These are phyloP conservation scores for Aramus guarauna DNA, from an alignment of 2,113 vertebrate genomes.

Conservation along the genomic window DNA sequence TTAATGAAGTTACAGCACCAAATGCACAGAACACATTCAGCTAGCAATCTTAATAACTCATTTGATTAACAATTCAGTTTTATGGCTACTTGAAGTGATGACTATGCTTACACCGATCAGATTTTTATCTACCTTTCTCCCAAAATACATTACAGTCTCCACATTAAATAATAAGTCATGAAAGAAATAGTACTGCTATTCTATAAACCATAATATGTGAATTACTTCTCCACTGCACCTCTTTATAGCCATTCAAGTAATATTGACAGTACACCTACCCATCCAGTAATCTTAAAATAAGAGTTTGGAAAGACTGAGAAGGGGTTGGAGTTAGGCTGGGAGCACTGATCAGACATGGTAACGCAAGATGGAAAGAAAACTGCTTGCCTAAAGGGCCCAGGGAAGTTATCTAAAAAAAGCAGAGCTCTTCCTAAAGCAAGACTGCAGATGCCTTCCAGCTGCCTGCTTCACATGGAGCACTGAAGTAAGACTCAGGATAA, in stretches of 20 bases:
- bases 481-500: neutral
- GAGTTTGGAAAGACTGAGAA: neutral
- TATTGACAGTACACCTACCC: neutral
- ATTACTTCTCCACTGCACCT: neutral
- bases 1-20: constrained; percentile 2
- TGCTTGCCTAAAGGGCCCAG: neutral
- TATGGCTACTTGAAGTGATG: neutral
- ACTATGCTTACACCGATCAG: neutral
- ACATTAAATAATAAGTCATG: neutral
- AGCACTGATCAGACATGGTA: neutral
- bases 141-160: neutral
- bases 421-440: neutral
- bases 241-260: neutral
- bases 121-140: neutral
- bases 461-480: neutral
- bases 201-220: neutral
- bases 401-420: neutral
- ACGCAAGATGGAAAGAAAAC: neutral
- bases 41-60: neutral
- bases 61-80: neutral
- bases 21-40: neutral
- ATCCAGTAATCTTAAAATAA: neutral
- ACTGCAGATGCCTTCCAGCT: neutral
- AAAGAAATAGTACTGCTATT: neutral
- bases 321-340: neutral